Conservation (phyloP, 2,888 invertebrate species). For the Epinotia nisella region DNA sequence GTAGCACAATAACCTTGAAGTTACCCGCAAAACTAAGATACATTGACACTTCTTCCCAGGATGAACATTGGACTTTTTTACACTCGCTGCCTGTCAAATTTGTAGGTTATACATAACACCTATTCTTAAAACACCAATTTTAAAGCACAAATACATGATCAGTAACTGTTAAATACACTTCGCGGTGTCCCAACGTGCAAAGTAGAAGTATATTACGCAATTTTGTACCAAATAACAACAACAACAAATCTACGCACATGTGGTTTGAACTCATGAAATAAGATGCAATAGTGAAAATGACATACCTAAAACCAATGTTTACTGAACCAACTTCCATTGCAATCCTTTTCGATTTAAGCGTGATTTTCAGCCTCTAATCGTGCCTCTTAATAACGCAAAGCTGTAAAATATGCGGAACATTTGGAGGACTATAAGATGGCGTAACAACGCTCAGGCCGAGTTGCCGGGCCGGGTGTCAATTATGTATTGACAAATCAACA, state of each 20-base stretch:
- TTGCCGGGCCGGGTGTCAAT: constrained; percentile 76
- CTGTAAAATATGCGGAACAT: constrained; percentile 81
- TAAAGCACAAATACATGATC: constrained; percentile 54
- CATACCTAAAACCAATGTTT: constrained; percentile 76
- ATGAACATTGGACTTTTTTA: constrained; percentile 77
- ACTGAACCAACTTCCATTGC: constrained; percentile 68
- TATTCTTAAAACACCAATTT: constrained; percentile 54
- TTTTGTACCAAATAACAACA: constrained; percentile 71
- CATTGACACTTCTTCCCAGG: constrained; percentile 62
- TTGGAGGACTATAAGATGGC: constrained; percentile 83
- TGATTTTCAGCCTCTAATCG: constrained; percentile 71
- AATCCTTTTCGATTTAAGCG: constrained; percentile 69
- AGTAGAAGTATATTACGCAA: constrained; percentile 64
- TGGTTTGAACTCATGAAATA: constrained; percentile 78
- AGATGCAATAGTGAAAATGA: constrained; percentile 77
- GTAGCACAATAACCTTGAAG: constrained; percentile 66
- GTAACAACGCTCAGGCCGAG: constrained; percentile 81
- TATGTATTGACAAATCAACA: constrained; percentile 82
- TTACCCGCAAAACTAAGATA: constrained; percentile 59
- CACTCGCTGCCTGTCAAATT: constrained; percentile 66
- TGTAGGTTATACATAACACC: constrained; percentile 73
- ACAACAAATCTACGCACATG: constrained; percentile 80
- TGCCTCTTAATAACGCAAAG: constrained; percentile 69
- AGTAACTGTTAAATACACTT: constrained; percentile 54
- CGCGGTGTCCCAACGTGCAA: constrained; percentile 64